Percentiles rank a stretch among this genome's conserved stretches.
These are phyloP conservation scores for Struthidea cinerea DNA, from an alignment of 2,113 vertebrate genomes.

Conservation along the genomic window DNA sequence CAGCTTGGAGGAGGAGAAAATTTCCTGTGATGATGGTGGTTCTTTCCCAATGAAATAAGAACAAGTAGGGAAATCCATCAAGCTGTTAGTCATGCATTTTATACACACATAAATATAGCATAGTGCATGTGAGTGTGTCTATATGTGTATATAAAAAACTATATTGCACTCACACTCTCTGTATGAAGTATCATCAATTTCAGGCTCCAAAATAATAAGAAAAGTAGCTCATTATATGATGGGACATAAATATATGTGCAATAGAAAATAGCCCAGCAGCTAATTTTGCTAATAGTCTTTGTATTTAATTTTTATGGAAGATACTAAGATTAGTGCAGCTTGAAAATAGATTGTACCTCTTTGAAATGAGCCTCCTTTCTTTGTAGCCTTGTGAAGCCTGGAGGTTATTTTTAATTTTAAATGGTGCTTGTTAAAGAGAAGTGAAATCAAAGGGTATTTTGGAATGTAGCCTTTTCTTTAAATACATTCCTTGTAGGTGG, in stretches of 20 bases:
- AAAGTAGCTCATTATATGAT: not conserved
- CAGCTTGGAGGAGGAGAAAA: not conserved
- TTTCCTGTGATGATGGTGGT: not conserved
- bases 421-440: slow-evolving; percentile 26
- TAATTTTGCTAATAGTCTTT: not conserved
- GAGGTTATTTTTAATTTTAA: slow-evolving; percentile 47
- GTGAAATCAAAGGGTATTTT: slow-evolving; percentile 33
- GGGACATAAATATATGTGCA: not conserved
- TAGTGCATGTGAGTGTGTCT: not conserved
- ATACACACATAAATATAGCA: not conserved
- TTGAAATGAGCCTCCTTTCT: slow-evolving; percentile 2
- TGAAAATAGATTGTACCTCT: not conserved
- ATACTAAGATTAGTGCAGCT: not conserved
- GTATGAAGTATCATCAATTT: not conserved
- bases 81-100: not conserved
- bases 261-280: not conserved
- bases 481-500: slow-evolving; percentile 13
- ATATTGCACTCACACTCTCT: not conserved
- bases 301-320: not conserved
- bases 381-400: not conserved
- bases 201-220: not conserved
- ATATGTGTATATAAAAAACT: not conserved
- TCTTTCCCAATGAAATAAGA: not conserved
- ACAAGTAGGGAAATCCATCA: not conserved
- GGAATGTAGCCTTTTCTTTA: slow-evolving; percentile 23